Percentiles rank a stretch among this genome's conserved stretches.
These are phyloP conservation scores for Xiphophorus birchmanni DNA, from an alignment of 2,797 vertebrate species.

Conservation along the genomic window DNA sequence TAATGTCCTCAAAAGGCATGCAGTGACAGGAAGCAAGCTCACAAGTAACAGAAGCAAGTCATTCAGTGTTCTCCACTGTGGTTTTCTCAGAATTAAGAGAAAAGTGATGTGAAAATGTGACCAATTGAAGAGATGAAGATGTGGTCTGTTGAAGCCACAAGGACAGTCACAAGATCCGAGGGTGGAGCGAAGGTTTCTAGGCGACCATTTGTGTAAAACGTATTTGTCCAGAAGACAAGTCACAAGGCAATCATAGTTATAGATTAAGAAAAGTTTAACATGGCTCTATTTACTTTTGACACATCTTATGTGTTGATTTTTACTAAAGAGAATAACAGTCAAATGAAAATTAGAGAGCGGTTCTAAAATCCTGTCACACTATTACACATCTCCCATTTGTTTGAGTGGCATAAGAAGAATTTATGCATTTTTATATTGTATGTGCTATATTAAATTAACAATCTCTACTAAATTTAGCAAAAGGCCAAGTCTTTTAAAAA, in stretches of 20 bases:
- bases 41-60: constrained; percentile 31
- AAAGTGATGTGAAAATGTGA: constrained; percentile 35
- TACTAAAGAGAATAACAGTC: neutral
- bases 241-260: neutral
- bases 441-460: too few species aligned
- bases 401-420: neutral
- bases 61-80: constrained; percentile 35
- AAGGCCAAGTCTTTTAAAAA: too few species aligned
- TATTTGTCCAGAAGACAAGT: constrained; percentile 26
- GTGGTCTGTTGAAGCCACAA: constrained; percentile 23
- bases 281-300: neutral
- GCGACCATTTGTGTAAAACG: constrained; percentile 17
- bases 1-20: constrained; percentile 30
- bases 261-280: neutral
- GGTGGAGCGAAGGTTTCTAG: constrained; percentile 7
- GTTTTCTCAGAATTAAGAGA: constrained; percentile 28
- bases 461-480: too few species aligned
- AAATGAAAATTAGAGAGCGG: neutral
- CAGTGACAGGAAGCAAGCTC: constrained; percentile 25
- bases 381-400: neutral
- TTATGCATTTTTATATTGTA: neutral
- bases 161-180: constrained; percentile 42
- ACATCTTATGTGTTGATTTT: neutral
- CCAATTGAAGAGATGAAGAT: constrained; percentile 1
- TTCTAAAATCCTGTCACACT: neutral